Percentiles rank a stretch among this genome's conserved stretches.
Conservation (phyloP, 1,140 invertebrate species). For the Drosophila santomea region DNA sequence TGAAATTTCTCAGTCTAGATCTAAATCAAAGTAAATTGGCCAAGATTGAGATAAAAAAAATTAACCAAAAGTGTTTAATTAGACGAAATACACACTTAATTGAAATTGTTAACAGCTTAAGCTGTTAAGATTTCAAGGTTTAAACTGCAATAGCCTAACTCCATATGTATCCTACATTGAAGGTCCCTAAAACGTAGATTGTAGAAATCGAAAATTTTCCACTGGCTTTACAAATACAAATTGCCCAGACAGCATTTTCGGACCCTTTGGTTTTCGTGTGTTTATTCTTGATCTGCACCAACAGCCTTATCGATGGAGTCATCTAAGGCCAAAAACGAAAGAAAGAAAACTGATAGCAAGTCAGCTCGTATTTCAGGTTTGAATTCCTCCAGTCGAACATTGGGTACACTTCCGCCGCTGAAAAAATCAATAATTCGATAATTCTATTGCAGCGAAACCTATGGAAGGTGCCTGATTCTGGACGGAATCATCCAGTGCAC, state of each 20-base stretch:
- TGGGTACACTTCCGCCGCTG: background rate
- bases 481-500: conserved; percentile 99
- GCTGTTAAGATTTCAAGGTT: background rate
- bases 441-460: conserved; percentile 88
- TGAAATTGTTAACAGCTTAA: background rate
- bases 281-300: conserved; percentile 20
- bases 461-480: conserved; percentile 95
- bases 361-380: conserved; percentile 1
- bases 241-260: background rate
- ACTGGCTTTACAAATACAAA: background rate
- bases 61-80: background rate
- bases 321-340: conserved; percentile 29
- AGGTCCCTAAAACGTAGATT: background rate
- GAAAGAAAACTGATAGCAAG: conserved; percentile 21
- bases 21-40: background rate
- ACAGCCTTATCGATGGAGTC: conserved; percentile 22
- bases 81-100: background rate
- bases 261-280: conserved; percentile 6
- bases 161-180: background rate
- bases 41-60: background rate
- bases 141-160: background rate
- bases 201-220: conserved; percentile 1
- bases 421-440: conserved; percentile 12
- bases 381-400: background rate
- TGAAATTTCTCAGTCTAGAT: background rate